A percentile compares a stretch with the other conserved stretches of the same genome.
These are phyloP conservation scores for Acromyrmex echinatior DNA, from an alignment of 1,140 invertebrate species.

Conservation along the genomic window DNA sequence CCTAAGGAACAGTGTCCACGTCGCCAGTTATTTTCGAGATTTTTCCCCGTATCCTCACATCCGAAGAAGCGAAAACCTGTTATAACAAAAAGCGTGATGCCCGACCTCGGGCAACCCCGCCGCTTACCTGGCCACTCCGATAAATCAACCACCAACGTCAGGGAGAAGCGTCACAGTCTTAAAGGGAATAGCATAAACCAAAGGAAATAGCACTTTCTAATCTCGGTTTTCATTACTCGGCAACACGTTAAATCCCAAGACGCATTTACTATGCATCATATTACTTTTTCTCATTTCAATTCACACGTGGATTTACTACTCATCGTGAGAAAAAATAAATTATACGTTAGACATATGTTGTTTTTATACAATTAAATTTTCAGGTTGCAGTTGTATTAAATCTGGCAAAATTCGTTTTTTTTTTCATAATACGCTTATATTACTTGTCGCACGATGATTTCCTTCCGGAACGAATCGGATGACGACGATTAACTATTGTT, in stretches of 20 bases:
- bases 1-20: background rate
- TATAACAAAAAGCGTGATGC: conserved; percentile 56
- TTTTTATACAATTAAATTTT: conserved; percentile 3
- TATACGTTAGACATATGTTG: background rate
- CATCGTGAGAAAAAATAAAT: background rate
- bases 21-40: background rate
- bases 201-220: conserved; percentile 53
- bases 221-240: conserved; percentile 20
- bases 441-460: background rate
- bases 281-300: background rate
- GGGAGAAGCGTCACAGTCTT: conserved; percentile 58
- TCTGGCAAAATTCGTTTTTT: background rate
- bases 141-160: conserved; percentile 69
- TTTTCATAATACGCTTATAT: background rate
- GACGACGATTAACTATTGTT: background rate
- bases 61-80: conserved; percentile 42
- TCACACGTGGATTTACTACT: background rate
- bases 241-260: background rate
- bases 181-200: conserved; percentile 65
- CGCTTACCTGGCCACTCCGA: conserved; percentile 64
- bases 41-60: background rate
- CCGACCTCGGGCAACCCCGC: conserved; percentile 77
- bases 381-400: background rate
- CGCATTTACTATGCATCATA: background rate
- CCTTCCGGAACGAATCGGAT: background rate